Evolutionary conservation across 2,888 invertebrate genomes (phyloP).

Genomic region (Drosophila macrospina): DNA sequence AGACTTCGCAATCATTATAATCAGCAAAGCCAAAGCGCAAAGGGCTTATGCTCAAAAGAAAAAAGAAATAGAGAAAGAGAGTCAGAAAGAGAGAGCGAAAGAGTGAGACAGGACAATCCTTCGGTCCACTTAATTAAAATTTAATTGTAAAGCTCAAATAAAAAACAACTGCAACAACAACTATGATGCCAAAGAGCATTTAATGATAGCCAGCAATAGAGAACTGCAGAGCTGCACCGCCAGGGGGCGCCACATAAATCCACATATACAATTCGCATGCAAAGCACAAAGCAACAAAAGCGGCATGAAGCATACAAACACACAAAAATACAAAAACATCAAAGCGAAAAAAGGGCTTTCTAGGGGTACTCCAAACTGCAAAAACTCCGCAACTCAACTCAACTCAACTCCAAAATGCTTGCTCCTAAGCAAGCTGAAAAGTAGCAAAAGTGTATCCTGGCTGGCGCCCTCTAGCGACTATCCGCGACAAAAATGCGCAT

Average conservation of each 20-base stretch:
- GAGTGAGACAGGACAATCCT: slow-evolving; percentile 22
- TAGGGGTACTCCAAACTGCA: slow-evolving; percentile 49
- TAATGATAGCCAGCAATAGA: slow-evolving; percentile 64
- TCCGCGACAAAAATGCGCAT: slow-evolving; percentile 57
- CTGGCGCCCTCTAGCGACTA: slow-evolving; percentile 56
- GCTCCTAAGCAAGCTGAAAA: slow-evolving; percentile 49
- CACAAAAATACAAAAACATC: slow-evolving; percentile 27
- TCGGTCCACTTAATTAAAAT: slow-evolving; percentile 76
- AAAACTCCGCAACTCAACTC: slow-evolving; percentile 29
- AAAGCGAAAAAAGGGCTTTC: slow-evolving; percentile 50
- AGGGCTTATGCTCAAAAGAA: slow-evolving; percentile 17
- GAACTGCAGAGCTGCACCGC: slow-evolving; percentile 22
- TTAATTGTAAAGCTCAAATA: slow-evolving; percentile 63
- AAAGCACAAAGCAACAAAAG: slow-evolving; percentile 72
- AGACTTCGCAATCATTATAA: slow-evolving; percentile 47
- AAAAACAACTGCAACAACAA: slow-evolving; percentile 34
- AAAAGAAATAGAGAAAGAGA: not conserved
- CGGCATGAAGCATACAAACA: slow-evolving; percentile 31
- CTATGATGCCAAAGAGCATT: slow-evolving; percentile 66
- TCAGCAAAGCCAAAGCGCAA: slow-evolving; percentile 58
- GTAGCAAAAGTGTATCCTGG: slow-evolving; percentile 66
- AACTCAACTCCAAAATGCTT: slow-evolving; percentile 7
- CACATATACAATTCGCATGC: slow-evolving; percentile 57
- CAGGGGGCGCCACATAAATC: slow-evolving; percentile 43
- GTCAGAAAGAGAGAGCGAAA: not conserved